These are phyloP conservation scores for Macrosiphum euphorbiae DNA, from an alignment of 2,888 invertebrate species.

Conservation along the genomic window DNA sequence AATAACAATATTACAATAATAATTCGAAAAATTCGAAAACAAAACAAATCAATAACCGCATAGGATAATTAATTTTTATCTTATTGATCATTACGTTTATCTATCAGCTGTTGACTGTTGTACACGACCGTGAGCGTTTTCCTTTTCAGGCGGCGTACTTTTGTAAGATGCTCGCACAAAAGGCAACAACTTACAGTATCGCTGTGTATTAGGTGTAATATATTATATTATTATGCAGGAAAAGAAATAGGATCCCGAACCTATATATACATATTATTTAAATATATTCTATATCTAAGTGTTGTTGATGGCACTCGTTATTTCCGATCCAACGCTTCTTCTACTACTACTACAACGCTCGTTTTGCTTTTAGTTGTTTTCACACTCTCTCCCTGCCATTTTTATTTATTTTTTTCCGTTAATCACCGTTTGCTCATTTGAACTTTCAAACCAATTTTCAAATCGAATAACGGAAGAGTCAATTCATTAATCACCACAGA, in stretches of 20 bases:
- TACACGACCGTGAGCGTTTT: neutral
- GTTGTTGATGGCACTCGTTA: conserved; percentile 11
- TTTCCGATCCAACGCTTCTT: neutral
- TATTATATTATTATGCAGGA: neutral
- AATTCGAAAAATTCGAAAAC: neutral
- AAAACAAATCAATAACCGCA: neutral
- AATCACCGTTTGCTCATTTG: neutral
- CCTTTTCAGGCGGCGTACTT: neutral
- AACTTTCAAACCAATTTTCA: conserved; percentile 15
- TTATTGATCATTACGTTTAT: neutral
- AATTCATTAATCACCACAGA: conserved; percentile 21
- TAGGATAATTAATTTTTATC: neutral
- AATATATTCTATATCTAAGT: neutral
- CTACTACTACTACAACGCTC: neutral
- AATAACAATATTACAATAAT: neutral
- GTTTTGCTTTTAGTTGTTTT: neutral
- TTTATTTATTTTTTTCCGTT: neutral
- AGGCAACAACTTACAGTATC: neutral
- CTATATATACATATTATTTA: too few species aligned
- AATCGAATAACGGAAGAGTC: neutral
- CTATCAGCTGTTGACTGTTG: too few species aligned
- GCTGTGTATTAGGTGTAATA: neutral
- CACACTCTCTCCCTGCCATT: neutral
- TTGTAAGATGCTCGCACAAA: neutral
- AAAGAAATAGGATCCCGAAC: neutral